Base-by-base conservation (phyloP, 2,888 invertebrate species). In the Ormyrus rosae region DNA sequence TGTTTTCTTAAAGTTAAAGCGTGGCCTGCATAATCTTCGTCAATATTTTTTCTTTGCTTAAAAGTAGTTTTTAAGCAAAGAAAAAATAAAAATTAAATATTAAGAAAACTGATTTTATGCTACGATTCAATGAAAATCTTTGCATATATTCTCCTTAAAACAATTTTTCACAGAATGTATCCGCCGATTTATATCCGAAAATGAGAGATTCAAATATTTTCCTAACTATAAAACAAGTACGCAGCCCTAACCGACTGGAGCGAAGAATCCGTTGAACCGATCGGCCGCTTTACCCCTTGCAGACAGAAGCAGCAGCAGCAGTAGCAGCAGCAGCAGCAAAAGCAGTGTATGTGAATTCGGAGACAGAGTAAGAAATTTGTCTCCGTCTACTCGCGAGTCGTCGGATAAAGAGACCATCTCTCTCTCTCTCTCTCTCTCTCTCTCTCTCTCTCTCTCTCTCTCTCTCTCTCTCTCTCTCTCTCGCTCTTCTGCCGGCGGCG, bases 361-460 rank as follows among this genome's bases (percentile, higher is more conserved):
- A 53, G 53, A 45, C n/a, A 50, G 34, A 13, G 64, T 10, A 46
- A 56, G 73, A 69, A 77, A 77, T 81, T 81, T 73, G 81, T 80
- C 80, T 80, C 65, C 71, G 71, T 75, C 80, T 58, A 9, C 60
- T 75, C 74, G 34, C 68, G 74, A 69, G 75, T 5, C 10, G 73
- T 9, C 7, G 74, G 78, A 79, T 79, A 79, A 79, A 68, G 73
- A 60, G 78, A n/a, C 71, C 13, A 51, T 68, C 65, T 48, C 76
- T 46, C 60, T 55, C 58, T 8, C 8, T 10, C 9, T 46, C 63
- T 11, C 5, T n/a, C 34, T 11, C 13, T 13, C n/a, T 13, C n/a
- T n/a, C 4, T 61, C n/a, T 61, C 6, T 11, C 46, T 68, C n/a
- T 0, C n/a, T 11, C 53, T 53, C 58, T 8, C 8, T 10, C 9